Base-by-base conservation (phyloP, 2,888 invertebrate species). In the Hirtodrosophila histrioides region DNA sequence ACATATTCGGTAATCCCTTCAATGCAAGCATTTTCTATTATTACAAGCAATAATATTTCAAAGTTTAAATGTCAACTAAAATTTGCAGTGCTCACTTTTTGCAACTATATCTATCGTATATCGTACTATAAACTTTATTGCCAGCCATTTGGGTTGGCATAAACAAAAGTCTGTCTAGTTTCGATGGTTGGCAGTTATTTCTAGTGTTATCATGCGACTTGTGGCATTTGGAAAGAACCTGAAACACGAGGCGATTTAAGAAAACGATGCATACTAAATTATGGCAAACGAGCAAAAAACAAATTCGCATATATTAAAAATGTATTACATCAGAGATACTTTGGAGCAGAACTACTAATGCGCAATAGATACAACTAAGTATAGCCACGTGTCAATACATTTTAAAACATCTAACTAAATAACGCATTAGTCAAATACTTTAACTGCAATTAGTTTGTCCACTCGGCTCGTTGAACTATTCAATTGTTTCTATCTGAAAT, bases 281-380 rank as follows among this genome's bases (percentile, higher is more conserved):
- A 74, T 63, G 50, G 49, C 50, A 48, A 56, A 58, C 53, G 49
- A 48, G 58, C 46, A 62, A 55, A 57, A 62, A 64, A 62, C 48
- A 8, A 46, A 12, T 35, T 55, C 60, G 80, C 69, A 80, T 81
- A 62, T 66, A 71, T 83, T 78, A 64, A 1, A 56, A 69, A 80
- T 75, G 69, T 62, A 60, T 84, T 80, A 84, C 75, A 81, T 55
- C 57, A 66, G 31, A 48, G 41, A 62, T 53, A 45, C 39, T 45
- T 23, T 33, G 36, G 27, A 46, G 43, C 12, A 44, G 10, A 45
- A 27, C 43, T 58, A 66, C 80, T 17, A 17, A 17, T 75, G 75
- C 75, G 81, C 69, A 77, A 77, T 58, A 40, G 10, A 6, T 31
- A 23, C 36, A 46, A 27, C 27, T 27, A 27, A 5, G 27, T 27